phyloP scores from a whole-genome alignment of 2,888 invertebrate species.

The Pristionchus fissidentatus region DNA sequence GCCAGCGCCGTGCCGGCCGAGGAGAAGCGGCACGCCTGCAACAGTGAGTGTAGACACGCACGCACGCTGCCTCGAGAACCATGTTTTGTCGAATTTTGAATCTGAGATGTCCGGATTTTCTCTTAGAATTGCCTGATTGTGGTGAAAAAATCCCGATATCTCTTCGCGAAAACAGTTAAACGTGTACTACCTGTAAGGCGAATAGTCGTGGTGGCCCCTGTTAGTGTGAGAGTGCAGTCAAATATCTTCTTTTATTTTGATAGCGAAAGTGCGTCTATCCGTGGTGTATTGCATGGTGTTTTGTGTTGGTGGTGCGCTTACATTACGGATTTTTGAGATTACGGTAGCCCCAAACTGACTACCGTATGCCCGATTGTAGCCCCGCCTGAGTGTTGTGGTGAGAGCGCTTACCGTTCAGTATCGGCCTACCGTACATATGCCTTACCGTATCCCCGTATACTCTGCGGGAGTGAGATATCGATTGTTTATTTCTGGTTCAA shows the following conservation, averaged over 20 bases:
- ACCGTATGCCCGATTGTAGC: background rate
- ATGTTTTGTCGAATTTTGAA: background rate
- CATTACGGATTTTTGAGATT: too few species aligned
- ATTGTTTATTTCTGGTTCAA: background rate
- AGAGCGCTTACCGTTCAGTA: constrained; percentile 8
- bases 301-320: constrained; percentile 22
- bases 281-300: background rate
- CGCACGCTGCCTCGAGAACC: background rate
- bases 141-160: background rate
- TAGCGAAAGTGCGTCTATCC: background rate
- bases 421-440: too few species aligned
- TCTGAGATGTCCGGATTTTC: background rate
- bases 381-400: constrained; percentile 20
- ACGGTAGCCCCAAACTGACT: too few species aligned
- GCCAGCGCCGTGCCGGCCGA: constrained; percentile 47
- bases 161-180: background rate
- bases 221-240: constrained; percentile 1
- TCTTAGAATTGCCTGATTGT: too few species aligned
- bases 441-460: constrained; percentile 18
- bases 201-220: constrained; percentile 35
- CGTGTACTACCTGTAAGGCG: background rate
- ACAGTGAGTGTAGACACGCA: constrained; percentile 54
- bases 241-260: background rate
- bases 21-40: constrained; percentile 60
- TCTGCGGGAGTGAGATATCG: background rate